These are phyloP conservation scores for Leucophenga varia DNA, from an alignment of 1,140 invertebrate genomes.

Conservation along the genomic window DNA sequence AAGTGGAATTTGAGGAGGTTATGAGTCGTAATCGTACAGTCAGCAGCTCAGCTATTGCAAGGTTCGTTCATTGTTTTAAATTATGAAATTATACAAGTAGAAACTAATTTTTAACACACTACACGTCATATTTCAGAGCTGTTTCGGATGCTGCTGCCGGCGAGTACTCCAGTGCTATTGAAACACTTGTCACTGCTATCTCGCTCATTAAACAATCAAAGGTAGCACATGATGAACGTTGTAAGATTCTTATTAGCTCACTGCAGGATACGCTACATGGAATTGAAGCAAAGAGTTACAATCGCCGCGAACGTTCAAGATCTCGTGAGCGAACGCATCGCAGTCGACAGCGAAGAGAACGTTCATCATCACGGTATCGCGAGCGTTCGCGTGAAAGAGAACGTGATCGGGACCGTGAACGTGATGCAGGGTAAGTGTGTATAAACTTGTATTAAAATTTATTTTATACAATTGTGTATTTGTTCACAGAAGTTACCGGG, in stretches of 20 bases:
- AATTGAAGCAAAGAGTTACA: slow-evolving; percentile 55
- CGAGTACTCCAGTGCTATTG: slow-evolving; percentile 96
- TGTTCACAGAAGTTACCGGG: slow-evolving; percentile 56
- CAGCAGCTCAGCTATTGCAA: slow-evolving; percentile 92
- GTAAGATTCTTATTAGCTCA: slow-evolving; percentile 96
- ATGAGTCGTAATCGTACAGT: slow-evolving; percentile 97
- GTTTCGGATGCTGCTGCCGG: slow-evolving; percentile 96
- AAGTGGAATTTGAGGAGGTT: slow-evolving; percentile 98
- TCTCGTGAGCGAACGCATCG: slow-evolving; percentile 76
- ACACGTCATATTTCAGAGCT: slow-evolving; percentile 75
- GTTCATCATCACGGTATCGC: slow-evolving; percentile 77
- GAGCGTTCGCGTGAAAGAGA: slow-evolving; percentile 67
- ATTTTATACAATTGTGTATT: not conserved
- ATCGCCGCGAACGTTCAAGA: slow-evolving; percentile 61
- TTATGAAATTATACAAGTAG: not conserved
- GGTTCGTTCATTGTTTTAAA: slow-evolving; percentile 18
- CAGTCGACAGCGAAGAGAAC: slow-evolving; percentile 71
- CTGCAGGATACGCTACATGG: slow-evolving; percentile 93
- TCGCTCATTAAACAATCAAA: slow-evolving; percentile 98
- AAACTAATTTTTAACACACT: too few species aligned
- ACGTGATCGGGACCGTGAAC: slow-evolving; percentile 68
- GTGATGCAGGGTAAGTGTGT: slow-evolving; percentile 59
- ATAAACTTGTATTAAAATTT: not conserved
- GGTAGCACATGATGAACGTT: slow-evolving; percentile 95
- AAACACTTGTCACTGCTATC: slow-evolving; percentile 97